phyloP scores from a whole-genome alignment of 2,888 invertebrate genomes.

The Aphodius granarius region DNA sequence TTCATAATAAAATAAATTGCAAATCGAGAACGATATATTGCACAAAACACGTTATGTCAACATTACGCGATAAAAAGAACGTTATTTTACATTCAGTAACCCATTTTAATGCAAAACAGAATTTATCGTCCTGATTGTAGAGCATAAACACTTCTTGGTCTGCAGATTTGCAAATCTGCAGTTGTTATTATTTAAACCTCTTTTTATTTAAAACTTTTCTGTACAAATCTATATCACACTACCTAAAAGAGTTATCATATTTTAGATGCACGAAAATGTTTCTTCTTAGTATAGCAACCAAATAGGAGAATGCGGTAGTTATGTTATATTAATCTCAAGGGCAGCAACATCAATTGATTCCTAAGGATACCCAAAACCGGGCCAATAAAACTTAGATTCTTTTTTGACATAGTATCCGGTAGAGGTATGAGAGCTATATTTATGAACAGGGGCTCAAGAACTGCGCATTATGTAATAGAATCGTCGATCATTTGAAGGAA shows the following conservation, averaged over 20 bases:
- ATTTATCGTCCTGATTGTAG: too few species aligned
- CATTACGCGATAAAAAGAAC: neutral
- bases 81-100: neutral
- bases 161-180: neutral
- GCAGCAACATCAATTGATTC: neutral
- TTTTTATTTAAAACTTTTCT: neutral
- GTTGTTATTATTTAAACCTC: too few species aligned
- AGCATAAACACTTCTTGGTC: too few species aligned
- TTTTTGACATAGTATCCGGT: neutral
- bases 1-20: neutral
- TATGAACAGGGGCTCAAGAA: neutral
- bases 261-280: neutral
- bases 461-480: conserved; percentile 23
- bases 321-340: neutral
- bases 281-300: neutral
- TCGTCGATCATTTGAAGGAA: conserved; percentile 14
- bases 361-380: neutral
- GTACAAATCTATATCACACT: neutral
- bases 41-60: neutral
- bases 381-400: neutral
- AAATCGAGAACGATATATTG: neutral
- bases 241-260: neutral
- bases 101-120: neutral
- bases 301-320: neutral
- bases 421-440: neutral